Conservation (phyloP, 2,113 vertebrate species). For the Xiphias gladius region DNA sequence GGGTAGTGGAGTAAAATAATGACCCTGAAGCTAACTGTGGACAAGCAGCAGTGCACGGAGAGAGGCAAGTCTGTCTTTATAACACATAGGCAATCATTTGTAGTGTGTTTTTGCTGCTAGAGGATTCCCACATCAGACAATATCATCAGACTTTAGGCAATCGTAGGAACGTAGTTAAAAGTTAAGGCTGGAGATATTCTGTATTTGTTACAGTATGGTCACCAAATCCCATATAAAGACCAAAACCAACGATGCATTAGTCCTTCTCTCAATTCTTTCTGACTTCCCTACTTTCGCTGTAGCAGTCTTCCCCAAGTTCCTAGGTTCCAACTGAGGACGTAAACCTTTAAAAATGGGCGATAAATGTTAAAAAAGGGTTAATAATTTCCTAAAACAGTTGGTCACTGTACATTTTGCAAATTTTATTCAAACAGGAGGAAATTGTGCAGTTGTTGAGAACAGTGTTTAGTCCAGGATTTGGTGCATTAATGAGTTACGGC, state of each 20-base stretch:
- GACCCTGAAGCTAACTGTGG: constrained; percentile 37
- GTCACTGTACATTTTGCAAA: not conserved
- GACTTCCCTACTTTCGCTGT: constrained; percentile 46
- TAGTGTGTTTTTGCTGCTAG: not conserved
- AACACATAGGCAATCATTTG: constrained; percentile 10
- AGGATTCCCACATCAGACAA: not conserved
- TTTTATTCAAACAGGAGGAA: not conserved
- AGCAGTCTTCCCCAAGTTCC: not conserved
- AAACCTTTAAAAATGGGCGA: not conserved
- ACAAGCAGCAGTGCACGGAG: constrained; percentile 3
- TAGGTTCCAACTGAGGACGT: constrained; percentile 21
- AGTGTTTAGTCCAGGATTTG: not conserved
- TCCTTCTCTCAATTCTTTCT: constrained; percentile 32
- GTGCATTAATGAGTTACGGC: not conserved
- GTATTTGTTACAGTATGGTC: not conserved
- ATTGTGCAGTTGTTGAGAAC: not conserved
- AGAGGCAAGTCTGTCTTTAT: constrained; percentile 5
- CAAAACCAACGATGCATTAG: not conserved
- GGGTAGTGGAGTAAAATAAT: constrained; percentile 28
- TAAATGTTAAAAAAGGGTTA: too few species aligned
- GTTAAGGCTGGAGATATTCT: not conserved
- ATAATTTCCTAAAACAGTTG: constrained; percentile 7
- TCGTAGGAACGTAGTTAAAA: not conserved
- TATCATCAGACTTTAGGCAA: not conserved
- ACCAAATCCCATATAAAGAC: constrained; percentile 6